A percentile compares a stretch with the other conserved stretches of the same genome.
Evolutionary conservation across 2,113 vertebrate genomes (phyloP).

Genomic region (Ginglymostoma cirratum): DNA sequence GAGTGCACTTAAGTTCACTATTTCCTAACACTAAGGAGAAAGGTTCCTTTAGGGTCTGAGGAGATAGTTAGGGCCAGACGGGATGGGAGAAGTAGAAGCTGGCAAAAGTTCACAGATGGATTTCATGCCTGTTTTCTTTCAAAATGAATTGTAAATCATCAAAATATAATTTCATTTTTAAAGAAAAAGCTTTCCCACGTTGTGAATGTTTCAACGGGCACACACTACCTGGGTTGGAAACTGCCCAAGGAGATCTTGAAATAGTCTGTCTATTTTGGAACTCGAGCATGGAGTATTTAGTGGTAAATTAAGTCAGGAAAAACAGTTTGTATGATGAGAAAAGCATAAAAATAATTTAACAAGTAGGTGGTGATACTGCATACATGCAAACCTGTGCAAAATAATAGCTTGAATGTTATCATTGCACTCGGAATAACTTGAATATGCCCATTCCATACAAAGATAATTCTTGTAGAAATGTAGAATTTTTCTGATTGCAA

Average conservation of each 20-base stretch:
- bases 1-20: neutral
- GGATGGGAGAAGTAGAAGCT: neutral
- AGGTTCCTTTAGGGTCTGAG: neutral
- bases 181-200: neutral
- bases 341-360: conserved; percentile 40
- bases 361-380: conserved; percentile 39
- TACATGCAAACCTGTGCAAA: neutral
- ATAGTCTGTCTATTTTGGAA: conserved; percentile 39
- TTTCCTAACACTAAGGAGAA: neutral
- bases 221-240: neutral
- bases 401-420: neutral
- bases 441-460: neutral
- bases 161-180: neutral
- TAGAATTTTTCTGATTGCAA: neutral
- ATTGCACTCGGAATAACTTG: neutral
- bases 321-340: conserved; percentile 42
- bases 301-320: conserved; percentile 28
- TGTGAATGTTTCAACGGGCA: neutral
- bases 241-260: neutral
- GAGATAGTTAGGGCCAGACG: conserved; percentile 40
- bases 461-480: neutral
- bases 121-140: neutral
- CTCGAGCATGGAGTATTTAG: neutral
- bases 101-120: neutral
- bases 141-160: neutral